Base-by-base conservation (phyloP, 2,797 vertebrate genomes). In the Bovichtus variegatus region DNA sequence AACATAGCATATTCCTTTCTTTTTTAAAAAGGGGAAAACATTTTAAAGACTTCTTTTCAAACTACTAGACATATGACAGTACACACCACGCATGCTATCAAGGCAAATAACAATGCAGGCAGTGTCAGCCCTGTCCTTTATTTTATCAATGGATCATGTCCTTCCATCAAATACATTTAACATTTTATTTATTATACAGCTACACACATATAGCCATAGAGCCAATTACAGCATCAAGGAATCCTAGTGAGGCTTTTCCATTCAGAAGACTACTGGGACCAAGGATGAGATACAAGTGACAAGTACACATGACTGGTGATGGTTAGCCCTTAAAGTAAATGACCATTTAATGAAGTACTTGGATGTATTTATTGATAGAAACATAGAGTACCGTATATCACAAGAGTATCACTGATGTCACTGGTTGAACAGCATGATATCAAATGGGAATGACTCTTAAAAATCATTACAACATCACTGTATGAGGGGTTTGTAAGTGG, bases 231-330 rank as follows among this genome's bases (percentile, higher is more conserved):
- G 34, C 13, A 50, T 27, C n/a, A 61, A 57, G 2, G 7, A 27
- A 21, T 29, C 21, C 21, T 9, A 38, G 3, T 12, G 12, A 34
- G 19, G 23, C n/a, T 49, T 41, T 51, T 23, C 41, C 31, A 43
- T 55, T 70, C 18, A 19, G 38, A n/a, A 34, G 59, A 34, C 36
- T 46, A 91, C 93, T 95, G 94, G 95, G 96, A 96, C 94, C 94
- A 93, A 92, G 93, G 94, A 95, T 54, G 69, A 68, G 92, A 90
- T 94, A 95, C 92, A 94, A 93, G 94, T 92, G 92, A 96, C 95
- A 95, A 94, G 18, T 27, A 31, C 27, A 59, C 11, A 54, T 54
- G n/a, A 73, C 15, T 41, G 57, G 2, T 6, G 21, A 51, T 58
- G 51, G 41, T 67, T 31, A 59, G 54, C 31, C 41, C 9, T 69